A percentile compares a stretch with the other conserved stretches of the same genome.
phyloP scores from a whole-genome alignment of 64 coral and sea anemone species.

The Montipora foliosa region DNA sequence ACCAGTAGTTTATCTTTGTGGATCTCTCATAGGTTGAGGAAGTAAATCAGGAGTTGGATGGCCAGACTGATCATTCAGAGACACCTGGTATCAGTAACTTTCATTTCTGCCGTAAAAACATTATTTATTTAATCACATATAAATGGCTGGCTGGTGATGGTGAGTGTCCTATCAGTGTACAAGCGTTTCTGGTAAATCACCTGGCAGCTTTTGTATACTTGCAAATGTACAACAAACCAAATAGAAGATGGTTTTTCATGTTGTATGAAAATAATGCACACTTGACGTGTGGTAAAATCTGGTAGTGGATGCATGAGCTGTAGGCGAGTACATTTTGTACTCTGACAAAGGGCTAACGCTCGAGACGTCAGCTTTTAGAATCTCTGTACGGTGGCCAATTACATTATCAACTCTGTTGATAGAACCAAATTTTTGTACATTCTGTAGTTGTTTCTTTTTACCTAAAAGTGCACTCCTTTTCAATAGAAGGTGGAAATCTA shows the following conservation, averaged over 20 bases:
- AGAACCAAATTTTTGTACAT: background rate
- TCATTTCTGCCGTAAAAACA: constrained; percentile 38
- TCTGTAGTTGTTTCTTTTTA: constrained; percentile 2
- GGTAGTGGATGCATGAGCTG: too few relatives aligned
- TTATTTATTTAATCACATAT: constrained; percentile 55
- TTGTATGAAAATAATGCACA: too few relatives aligned
- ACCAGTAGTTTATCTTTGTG: constrained; percentile 9
- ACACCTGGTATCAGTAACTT: constrained; percentile 62
- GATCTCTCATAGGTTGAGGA: constrained; percentile 44
- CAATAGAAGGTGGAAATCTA: background rate
- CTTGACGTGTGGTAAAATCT: too few relatives aligned
- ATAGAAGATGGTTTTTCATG: too few relatives aligned
- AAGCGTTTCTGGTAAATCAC: constrained; percentile 40
- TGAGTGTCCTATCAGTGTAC: constrained; percentile 21
- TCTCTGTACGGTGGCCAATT: too few relatives aligned
- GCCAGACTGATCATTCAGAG: constrained; percentile 60
- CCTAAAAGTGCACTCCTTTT: constrained; percentile 11
- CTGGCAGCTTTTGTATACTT: too few relatives aligned
- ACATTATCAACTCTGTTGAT: too few relatives aligned
- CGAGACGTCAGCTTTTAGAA: too few relatives aligned
- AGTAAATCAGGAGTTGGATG: constrained; percentile 59
- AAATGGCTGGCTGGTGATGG: constrained; percentile 20
- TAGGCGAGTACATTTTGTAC: too few relatives aligned
- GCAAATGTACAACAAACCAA: too few relatives aligned
- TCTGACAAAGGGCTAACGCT: too few relatives aligned